phyloP scores from a whole-genome alignment of 2,113 vertebrate species.

The Propithecus coquereli region DNA sequence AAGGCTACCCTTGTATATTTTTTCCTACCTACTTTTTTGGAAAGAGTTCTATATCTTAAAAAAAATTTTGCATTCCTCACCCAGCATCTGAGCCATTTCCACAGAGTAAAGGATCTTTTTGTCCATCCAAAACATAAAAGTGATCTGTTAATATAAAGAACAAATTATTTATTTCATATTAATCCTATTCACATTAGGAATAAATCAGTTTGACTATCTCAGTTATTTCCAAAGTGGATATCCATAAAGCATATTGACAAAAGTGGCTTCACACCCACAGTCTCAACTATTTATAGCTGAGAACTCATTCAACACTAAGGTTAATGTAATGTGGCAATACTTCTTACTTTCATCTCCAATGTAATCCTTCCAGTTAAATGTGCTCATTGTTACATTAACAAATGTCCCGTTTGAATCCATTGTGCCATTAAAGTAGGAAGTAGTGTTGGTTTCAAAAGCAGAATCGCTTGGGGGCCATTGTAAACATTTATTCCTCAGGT shows the following conservation, averaged over 20 bases:
- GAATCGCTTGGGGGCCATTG: constrained; percentile 77
- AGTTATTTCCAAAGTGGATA: not conserved
- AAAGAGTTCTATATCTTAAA: not conserved
- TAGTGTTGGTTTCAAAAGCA: constrained; percentile 80
- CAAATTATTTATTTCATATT: not conserved
- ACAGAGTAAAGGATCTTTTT: constrained; percentile 92
- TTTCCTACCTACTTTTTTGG: not conserved
- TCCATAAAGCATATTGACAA: not conserved
- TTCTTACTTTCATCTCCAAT: constrained; percentile 86
- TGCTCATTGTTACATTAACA: constrained; percentile 76
- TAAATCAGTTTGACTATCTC: not conserved
- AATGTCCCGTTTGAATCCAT: constrained; percentile 79
- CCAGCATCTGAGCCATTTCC: constrained; percentile 91
- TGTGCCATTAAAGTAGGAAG: constrained; percentile 79
- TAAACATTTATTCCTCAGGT: constrained; percentile 96
- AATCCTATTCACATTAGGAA: not conserved
- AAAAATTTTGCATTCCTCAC: constrained; percentile 82
- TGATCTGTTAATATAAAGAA: constrained; percentile 81
- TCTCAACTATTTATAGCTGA: constrained; percentile 20
- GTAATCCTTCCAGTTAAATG: constrained; percentile 90
- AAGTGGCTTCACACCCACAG: not conserved
- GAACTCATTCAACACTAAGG: constrained; percentile 16
- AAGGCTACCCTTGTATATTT: not conserved
- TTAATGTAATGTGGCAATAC: constrained; percentile 48
- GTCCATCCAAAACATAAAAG: constrained; percentile 86